Evolutionary conservation across 2,113 vertebrate species (phyloP).

Genomic region (Passerina amoena): DNA sequence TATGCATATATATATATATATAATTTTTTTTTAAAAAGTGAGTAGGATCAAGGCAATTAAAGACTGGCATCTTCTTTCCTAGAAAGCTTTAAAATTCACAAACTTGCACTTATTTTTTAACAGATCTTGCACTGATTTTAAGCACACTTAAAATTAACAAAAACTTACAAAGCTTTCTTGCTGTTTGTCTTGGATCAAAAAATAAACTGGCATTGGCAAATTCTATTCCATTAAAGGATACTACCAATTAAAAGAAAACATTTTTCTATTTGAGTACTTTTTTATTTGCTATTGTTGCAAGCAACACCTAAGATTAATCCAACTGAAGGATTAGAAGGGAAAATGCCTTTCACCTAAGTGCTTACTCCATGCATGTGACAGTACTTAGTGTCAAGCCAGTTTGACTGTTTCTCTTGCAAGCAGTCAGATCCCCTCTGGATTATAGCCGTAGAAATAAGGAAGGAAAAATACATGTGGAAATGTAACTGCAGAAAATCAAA

Average conservation of each 20-base stretch:
- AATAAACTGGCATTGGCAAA: background rate
- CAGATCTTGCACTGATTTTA: background rate
- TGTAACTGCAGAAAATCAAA: slow-evolving; percentile 7
- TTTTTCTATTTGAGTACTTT: background rate
- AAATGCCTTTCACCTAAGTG: background rate
- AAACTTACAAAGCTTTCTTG: background rate
- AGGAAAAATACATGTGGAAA: slow-evolving; percentile 4
- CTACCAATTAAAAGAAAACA: background rate
- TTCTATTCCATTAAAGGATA: background rate
- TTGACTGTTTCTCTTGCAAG: slow-evolving; percentile 1
- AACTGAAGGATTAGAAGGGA: background rate
- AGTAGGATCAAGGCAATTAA: background rate
- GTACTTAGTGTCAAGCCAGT: background rate
- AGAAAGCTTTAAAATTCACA: background rate
- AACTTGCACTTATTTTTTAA: background rate
- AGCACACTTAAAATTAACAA: background rate
- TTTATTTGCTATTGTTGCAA: background rate
- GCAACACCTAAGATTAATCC: background rate
- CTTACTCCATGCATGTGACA: background rate
- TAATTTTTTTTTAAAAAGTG: background rate
- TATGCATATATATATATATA: too few species aligned
- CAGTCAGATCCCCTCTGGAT: background rate
- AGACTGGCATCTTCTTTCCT: background rate
- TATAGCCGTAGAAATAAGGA: background rate
- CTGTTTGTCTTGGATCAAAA: background rate